Percentiles rank a stretch among this genome's conserved stretches.
Evolutionary conservation across 2,888 invertebrate genomes (phyloP).

Genomic region (Epinotia brunnichana): DNA sequence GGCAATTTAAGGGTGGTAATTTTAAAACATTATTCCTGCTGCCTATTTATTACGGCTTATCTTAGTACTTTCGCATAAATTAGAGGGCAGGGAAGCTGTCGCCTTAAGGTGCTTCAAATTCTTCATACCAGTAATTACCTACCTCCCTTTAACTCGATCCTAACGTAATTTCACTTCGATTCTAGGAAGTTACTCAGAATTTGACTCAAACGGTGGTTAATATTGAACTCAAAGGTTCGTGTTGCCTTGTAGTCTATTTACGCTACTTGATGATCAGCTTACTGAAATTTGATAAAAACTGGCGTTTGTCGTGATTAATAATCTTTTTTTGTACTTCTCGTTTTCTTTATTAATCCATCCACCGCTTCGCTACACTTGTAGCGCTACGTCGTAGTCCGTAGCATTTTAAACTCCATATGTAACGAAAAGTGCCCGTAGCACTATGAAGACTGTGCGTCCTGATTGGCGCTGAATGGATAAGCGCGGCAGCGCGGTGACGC

Average conservation of each 20-base stretch:
- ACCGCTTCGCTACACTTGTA: too few species aligned
- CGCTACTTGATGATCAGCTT: not conserved
- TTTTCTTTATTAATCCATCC: not conserved
- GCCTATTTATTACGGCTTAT: constrained; percentile 67
- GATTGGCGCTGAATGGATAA: too few species aligned
- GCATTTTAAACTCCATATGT: too few species aligned
- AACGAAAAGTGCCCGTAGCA: too few species aligned
- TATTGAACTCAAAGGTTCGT: not conserved
- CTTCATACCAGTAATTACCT: constrained; percentile 37
- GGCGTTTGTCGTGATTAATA: not conserved
- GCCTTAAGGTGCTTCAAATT: constrained; percentile 51
- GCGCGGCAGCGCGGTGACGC: too few species aligned
- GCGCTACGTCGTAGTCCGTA: not conserved
- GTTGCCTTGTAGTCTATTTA: constrained; percentile 7
- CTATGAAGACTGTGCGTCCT: too few species aligned
- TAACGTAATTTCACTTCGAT: constrained; percentile 32
- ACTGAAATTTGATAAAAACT: not conserved
- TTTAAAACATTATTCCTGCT: constrained; percentile 64
- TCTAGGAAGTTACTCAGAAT: not conserved
- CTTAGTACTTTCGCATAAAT: constrained; percentile 61
- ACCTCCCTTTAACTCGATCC: constrained; percentile 25
- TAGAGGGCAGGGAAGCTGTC: constrained; percentile 53
- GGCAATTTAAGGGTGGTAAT: constrained; percentile 64
- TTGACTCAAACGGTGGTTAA: constrained; percentile 6
- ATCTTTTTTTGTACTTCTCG: not conserved